A percentile compares a stretch with the other conserved stretches of the same genome.
Conservation (phyloP, 2,888 invertebrate genomes). For the Hemithea aestivaria region DNA sequence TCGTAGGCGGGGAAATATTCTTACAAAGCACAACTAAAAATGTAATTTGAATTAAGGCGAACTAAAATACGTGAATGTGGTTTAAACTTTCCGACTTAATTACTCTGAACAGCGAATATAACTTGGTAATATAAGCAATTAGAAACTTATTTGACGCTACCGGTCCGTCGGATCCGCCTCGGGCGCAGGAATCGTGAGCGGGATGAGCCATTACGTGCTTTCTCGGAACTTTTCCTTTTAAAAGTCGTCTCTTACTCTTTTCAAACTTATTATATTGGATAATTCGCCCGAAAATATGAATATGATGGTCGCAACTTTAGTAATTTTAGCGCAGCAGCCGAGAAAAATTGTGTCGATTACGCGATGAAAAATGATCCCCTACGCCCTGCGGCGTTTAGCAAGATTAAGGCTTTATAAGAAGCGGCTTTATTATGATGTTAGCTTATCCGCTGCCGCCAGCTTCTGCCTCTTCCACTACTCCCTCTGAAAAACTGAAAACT, state of each 20-base stretch:
- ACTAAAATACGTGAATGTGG: slow-evolving; percentile 62
- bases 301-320: slow-evolving; percentile 71
- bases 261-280: slow-evolving; percentile 76
- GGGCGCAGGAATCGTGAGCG: slow-evolving; percentile 72
- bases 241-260: slow-evolving; percentile 76
- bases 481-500: background rate
- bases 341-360: slow-evolving; percentile 64
- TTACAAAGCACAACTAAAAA: background rate
- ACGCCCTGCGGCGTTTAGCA: slow-evolving; percentile 50
- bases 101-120: slow-evolving; percentile 74
- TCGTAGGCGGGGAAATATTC: slow-evolving; percentile 17
- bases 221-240: slow-evolving; percentile 75
- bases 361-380: slow-evolving; percentile 58
- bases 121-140: slow-evolving; percentile 79
- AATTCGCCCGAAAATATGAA: slow-evolving; percentile 73
- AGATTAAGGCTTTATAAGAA: slow-evolving; percentile 23
- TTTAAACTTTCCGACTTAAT: slow-evolving; percentile 72
- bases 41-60: slow-evolving; percentile 41
- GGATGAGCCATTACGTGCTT: slow-evolving; percentile 78
- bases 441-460: slow-evolving; percentile 11
- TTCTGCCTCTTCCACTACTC: background rate
- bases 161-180: slow-evolving; percentile 73
- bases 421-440: slow-evolving; percentile 19
- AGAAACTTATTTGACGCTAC: slow-evolving; percentile 78
- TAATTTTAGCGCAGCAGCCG: slow-evolving; percentile 55